phyloP scores from a whole-genome alignment of 1,140 invertebrate species.

The Platyscapa corneri region DNA sequence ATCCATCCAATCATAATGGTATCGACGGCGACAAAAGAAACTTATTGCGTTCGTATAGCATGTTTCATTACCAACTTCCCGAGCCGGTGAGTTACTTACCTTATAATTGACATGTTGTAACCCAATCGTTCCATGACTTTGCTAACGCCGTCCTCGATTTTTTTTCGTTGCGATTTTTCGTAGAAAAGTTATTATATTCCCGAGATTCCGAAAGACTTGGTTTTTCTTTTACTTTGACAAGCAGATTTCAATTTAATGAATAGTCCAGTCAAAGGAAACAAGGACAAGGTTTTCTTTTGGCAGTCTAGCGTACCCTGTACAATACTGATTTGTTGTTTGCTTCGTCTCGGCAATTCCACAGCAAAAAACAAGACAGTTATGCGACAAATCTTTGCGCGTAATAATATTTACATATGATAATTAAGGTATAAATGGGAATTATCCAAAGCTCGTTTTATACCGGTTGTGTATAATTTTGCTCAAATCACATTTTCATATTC shows the following conservation, averaged over 20 bases:
- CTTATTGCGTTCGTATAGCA: not conserved
- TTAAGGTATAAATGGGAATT: not conserved
- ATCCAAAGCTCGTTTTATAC: not conserved
- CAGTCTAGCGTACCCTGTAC: not conserved
- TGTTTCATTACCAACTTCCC: constrained; percentile 7
- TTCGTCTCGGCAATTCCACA: not conserved
- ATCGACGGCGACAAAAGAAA: not conserved
- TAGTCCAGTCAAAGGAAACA: not conserved
- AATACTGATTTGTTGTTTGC: not conserved
- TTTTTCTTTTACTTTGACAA: not conserved
- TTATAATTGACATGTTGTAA: constrained; percentile 50
- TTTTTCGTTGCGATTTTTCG: constrained; percentile 24
- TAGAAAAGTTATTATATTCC: constrained; percentile 40
- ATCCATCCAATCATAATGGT: constrained; percentile 23
- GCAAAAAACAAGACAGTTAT: not conserved
- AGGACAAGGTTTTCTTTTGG: constrained; percentile 13
- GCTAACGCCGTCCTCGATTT: constrained; percentile 40
- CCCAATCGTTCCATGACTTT: constrained; percentile 40
- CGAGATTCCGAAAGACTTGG: not conserved
- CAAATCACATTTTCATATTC: not conserved
- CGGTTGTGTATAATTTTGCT: too few relatives aligned
- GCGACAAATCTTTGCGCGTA: not conserved
- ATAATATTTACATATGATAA: not conserved
- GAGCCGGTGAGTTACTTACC: constrained; percentile 13
- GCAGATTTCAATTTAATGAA: not conserved